Evolutionary conservation across 1,140 invertebrate genomes (phyloP).

Genomic region (Drosophila kanapiae): DNA sequence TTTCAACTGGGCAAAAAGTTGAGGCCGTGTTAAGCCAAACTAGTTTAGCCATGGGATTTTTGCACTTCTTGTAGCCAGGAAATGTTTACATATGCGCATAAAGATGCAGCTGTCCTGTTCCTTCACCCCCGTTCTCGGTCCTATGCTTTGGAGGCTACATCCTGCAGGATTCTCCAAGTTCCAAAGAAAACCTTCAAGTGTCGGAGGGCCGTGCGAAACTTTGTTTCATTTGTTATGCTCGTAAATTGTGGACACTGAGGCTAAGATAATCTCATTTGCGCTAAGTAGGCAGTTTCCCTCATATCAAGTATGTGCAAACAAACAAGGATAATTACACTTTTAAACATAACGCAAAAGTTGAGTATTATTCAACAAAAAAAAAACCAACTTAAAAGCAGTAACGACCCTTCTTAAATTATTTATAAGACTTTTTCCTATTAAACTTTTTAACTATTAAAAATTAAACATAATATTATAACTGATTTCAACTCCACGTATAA

Average conservation of each 20-base stretch:
- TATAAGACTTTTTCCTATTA: too few species aligned
- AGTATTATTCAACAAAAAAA: neutral
- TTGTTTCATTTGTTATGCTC: constrained; percentile 64
- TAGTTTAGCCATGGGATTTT: constrained; percentile 72
- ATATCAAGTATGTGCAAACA: constrained; percentile 17
- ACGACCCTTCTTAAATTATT: too few species aligned
- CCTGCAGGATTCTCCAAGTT: constrained; percentile 13
- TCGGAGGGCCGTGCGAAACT: constrained; percentile 36
- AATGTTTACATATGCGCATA: constrained; percentile 80
- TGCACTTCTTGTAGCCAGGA: constrained; percentile 64
- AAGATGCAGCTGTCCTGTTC: constrained; percentile 49
- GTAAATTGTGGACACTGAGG: constrained; percentile 60
- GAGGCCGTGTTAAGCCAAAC: constrained; percentile 45
- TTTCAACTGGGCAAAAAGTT: constrained; percentile 47
- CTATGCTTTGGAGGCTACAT: neutral
- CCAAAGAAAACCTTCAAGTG: constrained; percentile 4
- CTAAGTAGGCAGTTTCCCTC: constrained; percentile 48
- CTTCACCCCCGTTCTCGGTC: neutral
- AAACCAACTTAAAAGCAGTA: neutral
- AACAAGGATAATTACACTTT: constrained; percentile 1
- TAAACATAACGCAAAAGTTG: neutral
- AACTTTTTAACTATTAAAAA: neutral
- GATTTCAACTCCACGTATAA: neutral
- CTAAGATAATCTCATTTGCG: constrained; percentile 64
- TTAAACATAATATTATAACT: neutral